Conservation (phyloP, 2,797 vertebrate species). For the Sebastiscus albofasciatus region DNA sequence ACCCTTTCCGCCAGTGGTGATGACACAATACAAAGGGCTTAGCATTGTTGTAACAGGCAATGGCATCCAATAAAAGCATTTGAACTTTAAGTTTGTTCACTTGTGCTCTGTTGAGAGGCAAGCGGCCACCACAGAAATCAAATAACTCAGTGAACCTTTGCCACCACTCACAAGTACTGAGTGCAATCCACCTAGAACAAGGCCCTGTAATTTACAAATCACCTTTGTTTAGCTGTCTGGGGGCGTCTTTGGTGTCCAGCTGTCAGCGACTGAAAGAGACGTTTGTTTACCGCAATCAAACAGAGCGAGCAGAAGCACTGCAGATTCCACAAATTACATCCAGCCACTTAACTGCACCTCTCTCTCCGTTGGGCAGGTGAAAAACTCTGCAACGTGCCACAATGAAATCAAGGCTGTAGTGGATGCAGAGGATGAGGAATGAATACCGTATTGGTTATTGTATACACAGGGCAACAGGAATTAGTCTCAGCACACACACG, state of each 20-base stretch:
- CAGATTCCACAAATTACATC: conserved; percentile 64
- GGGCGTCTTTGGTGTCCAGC: conserved; percentile 59
- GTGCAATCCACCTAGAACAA: conserved; percentile 54
- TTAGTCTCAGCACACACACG: conserved; percentile 27
- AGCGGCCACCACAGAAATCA: conserved; percentile 36
- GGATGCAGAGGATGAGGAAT: conserved; percentile 23
- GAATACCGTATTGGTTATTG: conserved; percentile 28
- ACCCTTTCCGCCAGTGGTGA: background rate
- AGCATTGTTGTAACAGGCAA: background rate
- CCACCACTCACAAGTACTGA: conserved; percentile 29
- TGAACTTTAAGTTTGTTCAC: conserved; percentile 50
- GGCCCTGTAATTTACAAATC: conserved; percentile 69
- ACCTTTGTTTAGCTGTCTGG: conserved; percentile 66
- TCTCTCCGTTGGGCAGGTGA: conserved; percentile 10
- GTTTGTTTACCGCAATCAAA: conserved; percentile 69
- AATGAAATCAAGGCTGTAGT: conserved; percentile 33
- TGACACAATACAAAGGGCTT: conserved; percentile 19
- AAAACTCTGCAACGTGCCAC: conserved; percentile 8
- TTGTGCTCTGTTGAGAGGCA: conserved; percentile 16
- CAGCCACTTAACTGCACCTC: conserved; percentile 38
- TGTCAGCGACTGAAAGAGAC: conserved; percentile 57
- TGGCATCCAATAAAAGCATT: conserved; percentile 43
- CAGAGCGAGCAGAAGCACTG: conserved; percentile 20
- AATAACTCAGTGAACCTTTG: conserved; percentile 65
- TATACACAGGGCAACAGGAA: conserved; percentile 16